phyloP scores from a whole-genome alignment of 2,888 invertebrate genomes.

The Cacoxenus indagator region DNA sequence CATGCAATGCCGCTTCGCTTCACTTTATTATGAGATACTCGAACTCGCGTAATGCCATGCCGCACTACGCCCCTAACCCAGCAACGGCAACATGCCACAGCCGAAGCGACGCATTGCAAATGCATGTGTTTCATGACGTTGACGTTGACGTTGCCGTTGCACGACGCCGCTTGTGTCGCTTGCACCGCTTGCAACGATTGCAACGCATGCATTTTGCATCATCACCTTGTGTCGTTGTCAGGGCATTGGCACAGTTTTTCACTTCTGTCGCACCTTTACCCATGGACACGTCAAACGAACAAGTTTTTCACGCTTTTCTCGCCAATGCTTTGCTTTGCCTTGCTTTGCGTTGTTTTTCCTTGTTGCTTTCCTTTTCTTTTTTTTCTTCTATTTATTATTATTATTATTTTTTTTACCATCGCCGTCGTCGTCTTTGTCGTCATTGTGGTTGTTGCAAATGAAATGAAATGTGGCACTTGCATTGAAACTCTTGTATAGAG shows the following conservation, averaged over 20 bases:
- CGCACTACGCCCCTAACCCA: no score
- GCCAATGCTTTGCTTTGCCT: neutral
- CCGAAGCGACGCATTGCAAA: no score
- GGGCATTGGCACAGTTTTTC: conserved; percentile 67
- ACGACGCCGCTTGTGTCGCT: neutral
- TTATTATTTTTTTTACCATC: no score
- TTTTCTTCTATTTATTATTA: conserved; percentile 24
- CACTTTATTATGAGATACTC: no score
- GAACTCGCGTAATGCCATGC: no score
- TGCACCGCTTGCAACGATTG: conserved; percentile 18
- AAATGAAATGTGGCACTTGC: neutral
- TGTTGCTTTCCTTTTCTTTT: conserved; percentile 31
- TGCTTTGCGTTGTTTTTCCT: neutral
- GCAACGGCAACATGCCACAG: no score
- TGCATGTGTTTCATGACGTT: no score
- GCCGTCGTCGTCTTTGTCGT: neutral
- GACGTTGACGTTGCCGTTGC: conserved; percentile 33
- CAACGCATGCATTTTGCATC: conserved; percentile 63
- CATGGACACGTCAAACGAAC: neutral
- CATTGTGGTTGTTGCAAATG: conserved; percentile 11
- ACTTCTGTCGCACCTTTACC: conserved; percentile 28
- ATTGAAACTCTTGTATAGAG: neutral
- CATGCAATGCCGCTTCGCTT: no score
- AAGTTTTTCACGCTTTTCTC: neutral
- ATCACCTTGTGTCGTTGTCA: conserved; percentile 68